Percentiles rank a stretch among this genome's conserved stretches.
Evolutionary conservation across 2,888 invertebrate genomes (phyloP).

Genomic region (Pogonocherus hispidulus): DNA sequence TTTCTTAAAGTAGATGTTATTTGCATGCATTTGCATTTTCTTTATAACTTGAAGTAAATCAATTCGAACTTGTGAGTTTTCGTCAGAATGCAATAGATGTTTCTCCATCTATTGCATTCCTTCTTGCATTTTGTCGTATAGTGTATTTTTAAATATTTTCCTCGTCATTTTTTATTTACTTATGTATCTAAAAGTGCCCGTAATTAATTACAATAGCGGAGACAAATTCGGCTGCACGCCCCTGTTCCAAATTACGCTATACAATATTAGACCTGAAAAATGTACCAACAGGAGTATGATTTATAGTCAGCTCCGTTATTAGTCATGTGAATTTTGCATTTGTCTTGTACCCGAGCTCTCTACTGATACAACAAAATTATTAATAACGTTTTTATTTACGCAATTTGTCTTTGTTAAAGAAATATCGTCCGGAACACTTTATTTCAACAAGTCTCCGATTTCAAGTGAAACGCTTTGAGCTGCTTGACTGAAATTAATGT

Average conservation of each 20-base stretch:
- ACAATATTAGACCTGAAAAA: conserved; percentile 26
- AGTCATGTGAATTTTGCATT: conserved; percentile 19
- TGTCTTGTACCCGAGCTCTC: conserved; percentile 16
- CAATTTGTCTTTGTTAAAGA: conserved; percentile 24
- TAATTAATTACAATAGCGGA: not conserved
- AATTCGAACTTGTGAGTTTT: too few species aligned
- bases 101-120: too few species aligned
- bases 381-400: conserved; percentile 31
- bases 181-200: not conserved
- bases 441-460: not conserved
- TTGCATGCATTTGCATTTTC: too few species aligned
- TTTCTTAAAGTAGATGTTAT: too few species aligned
- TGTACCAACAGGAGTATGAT: conserved; percentile 18
- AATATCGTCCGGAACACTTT: conserved; percentile 6
- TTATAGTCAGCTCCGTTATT: conserved; percentile 22
- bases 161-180: too few species aligned
- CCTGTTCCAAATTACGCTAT: not conserved
- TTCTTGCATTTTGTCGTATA: too few species aligned
- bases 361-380: conserved; percentile 23
- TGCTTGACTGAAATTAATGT: conserved; percentile 15
- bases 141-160: too few species aligned
- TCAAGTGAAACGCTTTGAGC: not conserved
- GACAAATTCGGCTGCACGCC: not conserved
- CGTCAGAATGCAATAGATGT: too few species aligned
- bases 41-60: too few species aligned